phyloP scores from a whole-genome alignment of 2,888 invertebrate species.

The Nemotelus pantherinus region DNA sequence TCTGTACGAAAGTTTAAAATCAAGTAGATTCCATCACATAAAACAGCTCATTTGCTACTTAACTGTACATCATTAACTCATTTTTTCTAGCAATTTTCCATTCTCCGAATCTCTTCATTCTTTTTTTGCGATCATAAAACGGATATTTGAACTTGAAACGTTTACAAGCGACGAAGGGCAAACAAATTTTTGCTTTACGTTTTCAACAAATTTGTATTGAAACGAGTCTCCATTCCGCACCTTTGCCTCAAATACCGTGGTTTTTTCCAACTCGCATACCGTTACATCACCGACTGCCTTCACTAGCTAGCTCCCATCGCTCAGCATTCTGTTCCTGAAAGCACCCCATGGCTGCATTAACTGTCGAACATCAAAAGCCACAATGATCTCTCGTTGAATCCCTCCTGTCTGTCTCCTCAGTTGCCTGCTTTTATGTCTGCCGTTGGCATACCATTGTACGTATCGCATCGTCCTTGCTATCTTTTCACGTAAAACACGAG shows the following conservation, averaged over 20 bases:
- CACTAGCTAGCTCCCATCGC: not conserved
- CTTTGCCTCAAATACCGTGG: too few relatives aligned
- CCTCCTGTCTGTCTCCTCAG: conserved; percentile 7
- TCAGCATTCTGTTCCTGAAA: conserved; percentile 2
- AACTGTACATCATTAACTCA: too few relatives aligned
- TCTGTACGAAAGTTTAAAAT: too few relatives aligned
- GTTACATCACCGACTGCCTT: too few relatives aligned
- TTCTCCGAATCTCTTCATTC: too few relatives aligned
- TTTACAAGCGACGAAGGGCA: not conserved
- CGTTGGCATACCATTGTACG: conserved; percentile 22
- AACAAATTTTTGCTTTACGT: not conserved
- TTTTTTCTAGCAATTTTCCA: too few relatives aligned
- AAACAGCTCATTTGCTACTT: too few relatives aligned
- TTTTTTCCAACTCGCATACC: too few relatives aligned
- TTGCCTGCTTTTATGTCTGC: not conserved
- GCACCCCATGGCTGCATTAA: conserved; percentile 39
- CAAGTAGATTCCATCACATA: too few relatives aligned
- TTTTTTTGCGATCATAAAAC: not conserved
- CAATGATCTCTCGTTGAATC: conserved; percentile 41
- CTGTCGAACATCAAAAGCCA: conserved; percentile 41
- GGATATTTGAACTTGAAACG: not conserved
- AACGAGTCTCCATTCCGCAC: too few relatives aligned
- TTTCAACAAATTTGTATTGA: not conserved
- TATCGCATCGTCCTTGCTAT: not conserved
- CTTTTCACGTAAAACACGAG: not conserved